Evolutionary conservation across 2,888 invertebrate genomes (phyloP), one percentile per base, ranked within the genome.

Genomic region (Ennomos quercinarius): DNA sequence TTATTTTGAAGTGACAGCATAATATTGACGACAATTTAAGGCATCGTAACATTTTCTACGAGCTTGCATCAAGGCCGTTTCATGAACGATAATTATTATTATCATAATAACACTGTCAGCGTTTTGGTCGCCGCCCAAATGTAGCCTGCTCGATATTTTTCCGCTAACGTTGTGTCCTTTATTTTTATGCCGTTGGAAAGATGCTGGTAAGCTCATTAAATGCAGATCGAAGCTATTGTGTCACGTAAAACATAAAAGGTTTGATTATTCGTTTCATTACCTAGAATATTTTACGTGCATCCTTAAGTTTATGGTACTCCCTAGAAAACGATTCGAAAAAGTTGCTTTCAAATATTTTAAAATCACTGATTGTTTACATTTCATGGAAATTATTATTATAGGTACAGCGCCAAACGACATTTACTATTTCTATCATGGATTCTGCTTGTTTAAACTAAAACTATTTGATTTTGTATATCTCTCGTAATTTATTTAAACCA

Each of bases 141-240:
- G 47, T 52, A 42, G 35, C 47, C 34, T 10, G 41, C 35, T 41
- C 35, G 13, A 41, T 35, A 12, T 39, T 27, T 43, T 40, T 1
- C 34, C 9, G 12, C 12, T n/a, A 37, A n/a, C 27, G 2, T 35
- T 39, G 48, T 40, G 39, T 43, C 9, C 34, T 48, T 54, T 59
- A 13, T 51, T 54, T 34, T 50, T 46, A 49, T 53, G 43, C 3
- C 36, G 13, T 40, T 35, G 27, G 27, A 36, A 48, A 52, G 34
- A 39, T 35, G 45, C 34, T 41, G 54, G 53, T 9, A 55, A 55
- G 46, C 50, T 55, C 49, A 54, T 54, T 59, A 54, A 50, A 54
- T 45, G 53, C 53, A 59, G 59, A 55, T 47, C 36, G 48, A 6
- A 43, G 47, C 55, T 42, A 42, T 55, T 17, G 10, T 51, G 50